phyloP scores from a whole-genome alignment of 2,797 vertebrate genomes.

The Acanthornis magna region DNA sequence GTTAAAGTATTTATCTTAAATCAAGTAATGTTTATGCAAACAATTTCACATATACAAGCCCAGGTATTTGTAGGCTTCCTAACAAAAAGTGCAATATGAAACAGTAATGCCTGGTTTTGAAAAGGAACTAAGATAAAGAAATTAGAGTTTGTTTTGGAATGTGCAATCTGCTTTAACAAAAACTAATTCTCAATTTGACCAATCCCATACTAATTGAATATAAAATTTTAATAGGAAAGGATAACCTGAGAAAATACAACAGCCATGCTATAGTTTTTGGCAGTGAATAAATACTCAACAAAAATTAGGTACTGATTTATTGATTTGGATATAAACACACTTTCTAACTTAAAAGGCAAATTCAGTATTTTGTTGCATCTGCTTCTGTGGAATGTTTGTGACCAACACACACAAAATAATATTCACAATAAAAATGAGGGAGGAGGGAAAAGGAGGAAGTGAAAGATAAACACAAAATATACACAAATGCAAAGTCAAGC shows the following conservation, averaged over 20 bases:
- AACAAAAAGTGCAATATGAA: neutral
- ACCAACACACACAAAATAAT: neutral
- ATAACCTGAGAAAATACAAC: neutral
- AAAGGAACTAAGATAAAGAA: neutral
- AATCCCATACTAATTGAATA: neutral
- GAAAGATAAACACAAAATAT: neutral
- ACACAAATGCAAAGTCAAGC: neutral
- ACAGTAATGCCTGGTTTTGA: neutral
- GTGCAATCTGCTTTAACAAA: neutral
- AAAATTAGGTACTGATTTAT: neutral
- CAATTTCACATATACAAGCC: neutral
- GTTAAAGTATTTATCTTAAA: neutral
- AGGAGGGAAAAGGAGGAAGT: neutral
- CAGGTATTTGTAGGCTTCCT: neutral
- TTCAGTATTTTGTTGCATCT: neutral
- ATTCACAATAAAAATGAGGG: neutral
- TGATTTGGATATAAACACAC: neutral
- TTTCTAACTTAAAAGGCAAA: neutral
- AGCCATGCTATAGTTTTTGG: neutral
- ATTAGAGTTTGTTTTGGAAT: neutral
- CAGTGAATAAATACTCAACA: neutral
- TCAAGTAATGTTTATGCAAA: neutral
- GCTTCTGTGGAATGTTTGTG: neutral
- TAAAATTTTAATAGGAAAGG: neutral
- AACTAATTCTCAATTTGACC: neutral